phyloP scores from a whole-genome alignment of 2,888 invertebrate species.

The Polymixis flavicincta region DNA sequence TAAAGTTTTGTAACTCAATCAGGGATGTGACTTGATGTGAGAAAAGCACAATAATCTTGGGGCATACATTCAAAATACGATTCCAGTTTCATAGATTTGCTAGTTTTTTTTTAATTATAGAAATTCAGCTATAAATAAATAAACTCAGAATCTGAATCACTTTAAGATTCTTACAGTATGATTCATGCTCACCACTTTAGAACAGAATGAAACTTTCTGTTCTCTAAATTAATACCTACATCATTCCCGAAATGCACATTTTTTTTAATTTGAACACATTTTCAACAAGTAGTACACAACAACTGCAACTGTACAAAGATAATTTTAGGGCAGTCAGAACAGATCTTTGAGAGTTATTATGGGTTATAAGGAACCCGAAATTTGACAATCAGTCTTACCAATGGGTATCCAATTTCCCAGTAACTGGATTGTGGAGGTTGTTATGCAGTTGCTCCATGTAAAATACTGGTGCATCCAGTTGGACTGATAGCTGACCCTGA shows the following conservation, averaged over 20 bases:
- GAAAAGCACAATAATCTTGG: background rate
- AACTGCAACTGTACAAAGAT: background rate
- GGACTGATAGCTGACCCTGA: too few species aligned
- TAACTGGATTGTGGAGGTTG: too few species aligned
- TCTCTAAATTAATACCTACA: background rate
- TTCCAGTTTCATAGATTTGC: background rate
- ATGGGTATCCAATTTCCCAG: too few species aligned
- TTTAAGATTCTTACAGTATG: slow-evolving; percentile 26
- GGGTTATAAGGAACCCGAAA: too few species aligned
- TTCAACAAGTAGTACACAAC: background rate
- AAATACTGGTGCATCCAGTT: too few species aligned
- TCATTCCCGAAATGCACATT: background rate
- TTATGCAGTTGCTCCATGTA: too few species aligned
- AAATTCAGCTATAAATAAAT: slow-evolving; percentile 43
- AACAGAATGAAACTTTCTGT: background rate
- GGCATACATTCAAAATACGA: background rate
- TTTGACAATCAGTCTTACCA: too few species aligned
- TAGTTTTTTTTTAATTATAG: background rate
- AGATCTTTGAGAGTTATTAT: too few species aligned
- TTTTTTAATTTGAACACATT: background rate
- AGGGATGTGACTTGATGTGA: background rate
- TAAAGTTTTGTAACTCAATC: background rate
- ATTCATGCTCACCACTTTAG: slow-evolving; percentile 32
- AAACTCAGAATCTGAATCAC: slow-evolving; percentile 36
- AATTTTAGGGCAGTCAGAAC: too few species aligned